Evolutionary conservation across 2,113 vertebrate species (phyloP), one percentile per base, ranked within the genome.

Genomic region (Motacilla tschutschensis): DNA sequence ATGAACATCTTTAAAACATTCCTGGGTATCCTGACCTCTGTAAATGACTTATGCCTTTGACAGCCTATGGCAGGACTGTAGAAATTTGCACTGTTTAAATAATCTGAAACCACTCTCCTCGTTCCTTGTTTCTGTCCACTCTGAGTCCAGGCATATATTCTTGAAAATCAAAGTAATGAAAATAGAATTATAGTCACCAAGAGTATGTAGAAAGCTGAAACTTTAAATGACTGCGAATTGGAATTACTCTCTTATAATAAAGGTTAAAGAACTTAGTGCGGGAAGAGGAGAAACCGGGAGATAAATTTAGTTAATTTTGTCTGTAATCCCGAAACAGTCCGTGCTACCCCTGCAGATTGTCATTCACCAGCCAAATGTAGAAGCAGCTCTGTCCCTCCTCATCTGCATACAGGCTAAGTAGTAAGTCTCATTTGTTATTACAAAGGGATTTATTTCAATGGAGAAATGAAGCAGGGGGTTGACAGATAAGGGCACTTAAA

Each of bases 381-480:
- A 94, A 88, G 62, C 51, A 79, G 28, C 53, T 81, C 80, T 74
- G 69, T 71, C 66, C 74, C 77, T 81, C n/a, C 79, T 95, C 91
- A 85, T 95, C 93, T 97, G 87, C 91, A 87, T 94, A 90, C 71
- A 91, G 83, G 62, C 93, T 94, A 89, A 92, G 81, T 67, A 89
- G 77, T 85, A 85, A 88, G 71, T 85, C 90, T 91, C 54, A 2
- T 95, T 95, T 96, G 87, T 93, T 95, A 92, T 93, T 95, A 93
- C 86, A 93, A 91, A 95, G 51, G 88, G 91, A 93, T 96, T 97
- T 91, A 93, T 96, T 97, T 97, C 92, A 95, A 83, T 88, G 87
- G 94, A 92, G 92, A 95, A 94, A 93, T 86, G 77, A 95, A 95
- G 81, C 50, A 86, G 92, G 85, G 64, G 87, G 51, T 88, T 92